Evolutionary conservation across 2,888 invertebrate genomes (phyloP).

Genomic region (Tachina fera): DNA sequence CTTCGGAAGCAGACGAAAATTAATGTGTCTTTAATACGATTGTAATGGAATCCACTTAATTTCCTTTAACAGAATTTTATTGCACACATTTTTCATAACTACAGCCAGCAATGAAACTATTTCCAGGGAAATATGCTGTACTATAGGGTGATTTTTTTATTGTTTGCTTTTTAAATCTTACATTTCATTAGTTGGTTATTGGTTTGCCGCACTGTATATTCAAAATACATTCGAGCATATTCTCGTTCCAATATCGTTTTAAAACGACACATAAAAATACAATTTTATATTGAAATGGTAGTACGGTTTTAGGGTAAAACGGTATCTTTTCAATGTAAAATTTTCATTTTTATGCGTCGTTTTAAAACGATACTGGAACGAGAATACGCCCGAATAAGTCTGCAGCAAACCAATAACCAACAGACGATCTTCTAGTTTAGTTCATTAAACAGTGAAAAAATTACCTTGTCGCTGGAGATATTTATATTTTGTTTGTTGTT

Average conservation of each 20-base stretch:
- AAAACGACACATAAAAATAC: no score
- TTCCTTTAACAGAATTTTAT: slow-evolving; percentile 30
- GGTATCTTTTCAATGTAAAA: no score
- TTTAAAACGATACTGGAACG: no score
- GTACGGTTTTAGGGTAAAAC: no score
- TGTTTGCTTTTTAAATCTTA: not conserved
- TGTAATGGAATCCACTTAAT: slow-evolving; percentile 61
- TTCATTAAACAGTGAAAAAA: not conserved
- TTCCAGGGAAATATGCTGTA: not conserved
- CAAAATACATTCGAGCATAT: no score
- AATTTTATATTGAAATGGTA: no score
- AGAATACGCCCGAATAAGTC: no score
- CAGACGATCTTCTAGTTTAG: not conserved
- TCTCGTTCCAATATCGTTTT: no score
- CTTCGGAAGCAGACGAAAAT: not conserved
- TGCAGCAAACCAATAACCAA: no score
- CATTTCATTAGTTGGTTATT: no score
- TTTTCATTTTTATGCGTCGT: no score
- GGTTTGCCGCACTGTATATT: no score
- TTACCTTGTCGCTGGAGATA: not conserved
- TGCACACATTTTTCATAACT: slow-evolving; percentile 28
- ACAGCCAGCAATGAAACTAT: slow-evolving; percentile 45
- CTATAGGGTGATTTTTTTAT: not conserved
- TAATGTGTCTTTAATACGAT: slow-evolving; percentile 40
- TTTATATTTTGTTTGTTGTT: slow-evolving; percentile 17